phyloP scores from a whole-genome alignment of 2,797 vertebrate species.

The Gephyroberyx darwinii region DNA sequence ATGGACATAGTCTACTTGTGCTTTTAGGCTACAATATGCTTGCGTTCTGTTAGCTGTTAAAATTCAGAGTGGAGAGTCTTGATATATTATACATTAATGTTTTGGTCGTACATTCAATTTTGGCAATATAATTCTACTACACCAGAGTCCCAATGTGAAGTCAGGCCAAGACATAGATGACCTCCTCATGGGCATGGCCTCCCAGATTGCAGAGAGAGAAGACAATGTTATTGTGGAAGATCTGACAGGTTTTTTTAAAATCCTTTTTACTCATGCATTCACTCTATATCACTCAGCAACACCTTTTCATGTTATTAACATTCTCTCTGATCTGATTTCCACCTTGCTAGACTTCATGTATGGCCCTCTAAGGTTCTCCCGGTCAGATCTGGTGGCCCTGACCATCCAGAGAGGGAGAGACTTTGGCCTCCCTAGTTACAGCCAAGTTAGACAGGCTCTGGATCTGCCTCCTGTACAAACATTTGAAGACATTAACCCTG shows the following conservation, averaged over 20 bases:
- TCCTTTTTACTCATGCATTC: neutral
- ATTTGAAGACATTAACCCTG: conserved; percentile 84
- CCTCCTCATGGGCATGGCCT: conserved; percentile 94
- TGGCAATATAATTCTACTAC: conserved; percentile 5
- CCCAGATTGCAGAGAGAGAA: conserved; percentile 91
- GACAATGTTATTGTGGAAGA: conserved; percentile 92
- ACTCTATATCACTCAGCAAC: neutral
- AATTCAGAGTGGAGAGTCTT: neutral
- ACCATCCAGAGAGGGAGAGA: conserved; percentile 92
- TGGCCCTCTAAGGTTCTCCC: conserved; percentile 86
- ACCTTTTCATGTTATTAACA: neutral
- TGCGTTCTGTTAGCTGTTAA: neutral
- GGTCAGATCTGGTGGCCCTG: conserved; percentile 88
- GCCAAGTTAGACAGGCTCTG: conserved; percentile 80
- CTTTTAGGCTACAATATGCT: neutral
- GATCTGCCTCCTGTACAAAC: conserved; percentile 73
- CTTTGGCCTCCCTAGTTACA: conserved; percentile 92
- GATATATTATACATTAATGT: neutral
- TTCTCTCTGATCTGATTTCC: conserved; percentile 10
- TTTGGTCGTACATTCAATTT: conserved; percentile 4
- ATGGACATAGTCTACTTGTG: neutral
- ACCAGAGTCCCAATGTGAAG: conserved; percentile 81
- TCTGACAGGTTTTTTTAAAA: conserved; percentile 84
- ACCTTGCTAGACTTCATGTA: conserved; percentile 92
- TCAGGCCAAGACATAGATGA: conserved; percentile 81